Conservation (phyloP, 1,140 invertebrate species). For the Cyclargus thomasi region DNA sequence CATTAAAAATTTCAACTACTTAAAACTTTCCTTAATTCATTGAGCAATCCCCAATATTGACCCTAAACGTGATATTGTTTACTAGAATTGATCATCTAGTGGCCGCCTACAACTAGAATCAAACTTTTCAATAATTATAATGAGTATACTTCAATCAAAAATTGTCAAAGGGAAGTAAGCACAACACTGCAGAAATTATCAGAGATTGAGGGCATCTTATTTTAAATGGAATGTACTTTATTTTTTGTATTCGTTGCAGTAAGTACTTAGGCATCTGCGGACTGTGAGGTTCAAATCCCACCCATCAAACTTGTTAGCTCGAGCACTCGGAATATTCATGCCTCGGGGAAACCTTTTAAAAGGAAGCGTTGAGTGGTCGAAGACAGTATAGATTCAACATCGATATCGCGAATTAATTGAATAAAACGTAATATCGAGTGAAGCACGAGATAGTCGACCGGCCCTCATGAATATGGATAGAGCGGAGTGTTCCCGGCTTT, state of each 20-base stretch:
- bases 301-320: conserved; percentile 41
- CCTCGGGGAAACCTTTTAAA: conserved; percentile 45
- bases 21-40: too few relatives aligned
- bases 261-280: conserved; percentile 11
- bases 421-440: conserved; percentile 54
- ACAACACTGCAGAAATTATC: too few relatives aligned
- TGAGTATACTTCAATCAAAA: too few relatives aligned
- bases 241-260: neutral
- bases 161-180: neutral
- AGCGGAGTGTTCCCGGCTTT: conserved; percentile 42
- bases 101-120: too few relatives aligned
- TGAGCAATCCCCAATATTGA: too few relatives aligned
- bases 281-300: conserved; percentile 20
- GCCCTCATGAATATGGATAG: conserved; percentile 59
- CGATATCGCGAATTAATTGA: conserved; percentile 66
- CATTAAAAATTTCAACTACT: too few relatives aligned
- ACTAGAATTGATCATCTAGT: too few relatives aligned
- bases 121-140: too few relatives aligned
- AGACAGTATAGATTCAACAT: conserved; percentile 41
- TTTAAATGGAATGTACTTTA: neutral
- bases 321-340: conserved; percentile 51
- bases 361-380: conserved; percentile 43
- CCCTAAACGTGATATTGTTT: too few relatives aligned
- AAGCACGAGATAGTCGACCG: conserved; percentile 33
- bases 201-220: neutral